Evolutionary conservation across 1,140 invertebrate species (phyloP).

Genomic region (Tetramorium parvispinum): DNA sequence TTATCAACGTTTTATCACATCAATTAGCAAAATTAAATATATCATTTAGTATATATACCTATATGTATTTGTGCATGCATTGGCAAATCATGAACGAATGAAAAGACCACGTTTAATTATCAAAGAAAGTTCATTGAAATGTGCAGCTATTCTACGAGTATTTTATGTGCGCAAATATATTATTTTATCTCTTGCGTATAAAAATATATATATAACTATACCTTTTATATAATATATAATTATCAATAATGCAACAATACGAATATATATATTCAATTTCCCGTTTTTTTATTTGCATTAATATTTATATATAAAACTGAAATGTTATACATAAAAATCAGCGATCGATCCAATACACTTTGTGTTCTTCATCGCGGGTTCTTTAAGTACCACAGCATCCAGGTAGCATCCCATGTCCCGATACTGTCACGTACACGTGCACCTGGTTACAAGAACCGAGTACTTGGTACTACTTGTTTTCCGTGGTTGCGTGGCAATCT

Average conservation of each 20-base stretch:
- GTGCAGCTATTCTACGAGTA: not conserved
- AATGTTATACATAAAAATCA: not conserved
- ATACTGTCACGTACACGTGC: constrained; percentile 26
- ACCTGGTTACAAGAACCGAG: constrained; percentile 54
- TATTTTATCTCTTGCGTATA: constrained; percentile 5
- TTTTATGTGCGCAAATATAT: not conserved
- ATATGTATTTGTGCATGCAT: not conserved
- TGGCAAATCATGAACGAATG: not conserved
- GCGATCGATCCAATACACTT: not conserved
- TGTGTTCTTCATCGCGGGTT: not conserved
- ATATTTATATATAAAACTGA: not conserved
- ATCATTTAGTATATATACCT: not conserved
- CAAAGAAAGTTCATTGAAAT: not conserved
- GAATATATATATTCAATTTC: not conserved
- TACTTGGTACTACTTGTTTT: constrained; percentile 50
- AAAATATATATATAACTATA: not conserved
- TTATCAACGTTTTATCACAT: not conserved
- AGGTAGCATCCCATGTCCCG: not conserved
- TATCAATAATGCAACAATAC: not conserved
- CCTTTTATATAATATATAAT: not conserved
- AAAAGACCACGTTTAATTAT: not conserved
- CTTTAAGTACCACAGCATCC: not conserved
- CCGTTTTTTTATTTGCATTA: not conserved
- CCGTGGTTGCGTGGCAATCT: constrained; percentile 64
- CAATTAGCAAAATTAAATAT: constrained; percentile 19